phyloP scores from a whole-genome alignment of 1,140 invertebrate species.

The Drosophila virilis region DNA sequence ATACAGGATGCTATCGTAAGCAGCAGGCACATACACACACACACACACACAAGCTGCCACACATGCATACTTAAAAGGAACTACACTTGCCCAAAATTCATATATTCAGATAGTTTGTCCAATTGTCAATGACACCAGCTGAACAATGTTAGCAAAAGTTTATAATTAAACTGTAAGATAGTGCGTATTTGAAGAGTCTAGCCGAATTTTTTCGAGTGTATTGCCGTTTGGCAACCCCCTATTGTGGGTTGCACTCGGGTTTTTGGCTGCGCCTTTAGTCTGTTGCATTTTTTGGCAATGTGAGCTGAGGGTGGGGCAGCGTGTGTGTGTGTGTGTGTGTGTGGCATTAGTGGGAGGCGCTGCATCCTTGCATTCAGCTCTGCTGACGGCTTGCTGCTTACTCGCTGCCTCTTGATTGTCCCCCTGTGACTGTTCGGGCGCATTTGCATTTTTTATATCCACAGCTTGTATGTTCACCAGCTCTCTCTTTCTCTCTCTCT shows the following conservation, averaged over 20 bases:
- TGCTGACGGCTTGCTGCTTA: background rate
- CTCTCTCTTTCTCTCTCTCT: background rate
- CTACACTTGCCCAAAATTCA: constrained; percentile 7
- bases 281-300: constrained; percentile 44
- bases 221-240: constrained; percentile 12
- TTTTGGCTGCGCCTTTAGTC: constrained; percentile 37
- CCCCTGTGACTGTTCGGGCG: constrained; percentile 14
- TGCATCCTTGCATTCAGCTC: constrained; percentile 40
- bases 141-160: no score
- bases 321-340: background rate
- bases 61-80: background rate
- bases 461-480: constrained; percentile 28
- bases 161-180: no score
- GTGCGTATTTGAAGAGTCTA: no score
- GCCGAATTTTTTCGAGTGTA: constrained; percentile 18
- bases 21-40: background rate
- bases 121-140: no score
- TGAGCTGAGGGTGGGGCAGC: constrained; percentile 8
- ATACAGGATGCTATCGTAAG: constrained; percentile 1
- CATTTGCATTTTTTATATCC: constrained; percentile 56
- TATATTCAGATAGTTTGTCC: background rate
- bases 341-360: background rate
- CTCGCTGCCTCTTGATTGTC: constrained; percentile 12
- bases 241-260: constrained; percentile 23
- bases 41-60: background rate